A percentile compares a stretch with the other conserved stretches of the same genome.
Evolutionary conservation across 2,888 invertebrate species (phyloP).

Genomic region (Lasius fuliginosus): DNA sequence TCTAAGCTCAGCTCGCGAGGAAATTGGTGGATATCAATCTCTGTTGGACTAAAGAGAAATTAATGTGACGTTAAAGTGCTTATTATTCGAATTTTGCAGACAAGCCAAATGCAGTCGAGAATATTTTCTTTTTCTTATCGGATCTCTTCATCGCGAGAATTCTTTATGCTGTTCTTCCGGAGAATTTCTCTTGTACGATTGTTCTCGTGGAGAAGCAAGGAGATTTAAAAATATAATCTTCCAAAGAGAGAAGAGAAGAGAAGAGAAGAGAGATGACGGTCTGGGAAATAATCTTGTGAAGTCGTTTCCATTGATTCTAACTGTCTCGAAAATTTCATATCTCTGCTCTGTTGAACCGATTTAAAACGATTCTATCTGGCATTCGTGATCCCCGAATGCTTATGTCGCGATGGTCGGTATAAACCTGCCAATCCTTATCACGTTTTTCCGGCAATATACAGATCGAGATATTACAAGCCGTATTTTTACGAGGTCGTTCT

Average conservation of each 20-base stretch:
- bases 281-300: slow-evolving; percentile 49
- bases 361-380: slow-evolving; percentile 53
- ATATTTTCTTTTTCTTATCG: slow-evolving; percentile 7
- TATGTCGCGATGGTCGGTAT: slow-evolving; percentile 48
- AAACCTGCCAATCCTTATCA: slow-evolving; percentile 54
- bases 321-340: slow-evolving; percentile 57
- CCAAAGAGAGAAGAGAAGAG: background rate
- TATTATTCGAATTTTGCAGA: slow-evolving; percentile 3
- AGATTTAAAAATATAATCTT: slow-evolving; percentile 57
- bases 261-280: background rate
- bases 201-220: slow-evolving; percentile 18
- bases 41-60: slow-evolving; percentile 7
- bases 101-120: background rate
- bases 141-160: background rate
- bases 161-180: slow-evolving; percentile 10
- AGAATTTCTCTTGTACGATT: slow-evolving; percentile 28
- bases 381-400: slow-evolving; percentile 48
- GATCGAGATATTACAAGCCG: slow-evolving; percentile 32
- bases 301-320: slow-evolving; percentile 54
- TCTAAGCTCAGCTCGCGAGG: background rate
- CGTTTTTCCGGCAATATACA: slow-evolving; percentile 48
- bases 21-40: background rate
- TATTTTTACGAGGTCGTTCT: slow-evolving; percentile 36
- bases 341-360: slow-evolving; percentile 49
- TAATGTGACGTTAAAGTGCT: background rate